These are phyloP conservation scores for Gyps fulvus DNA, from an alignment of 2,113 vertebrate genomes.

Conservation along the genomic window DNA sequence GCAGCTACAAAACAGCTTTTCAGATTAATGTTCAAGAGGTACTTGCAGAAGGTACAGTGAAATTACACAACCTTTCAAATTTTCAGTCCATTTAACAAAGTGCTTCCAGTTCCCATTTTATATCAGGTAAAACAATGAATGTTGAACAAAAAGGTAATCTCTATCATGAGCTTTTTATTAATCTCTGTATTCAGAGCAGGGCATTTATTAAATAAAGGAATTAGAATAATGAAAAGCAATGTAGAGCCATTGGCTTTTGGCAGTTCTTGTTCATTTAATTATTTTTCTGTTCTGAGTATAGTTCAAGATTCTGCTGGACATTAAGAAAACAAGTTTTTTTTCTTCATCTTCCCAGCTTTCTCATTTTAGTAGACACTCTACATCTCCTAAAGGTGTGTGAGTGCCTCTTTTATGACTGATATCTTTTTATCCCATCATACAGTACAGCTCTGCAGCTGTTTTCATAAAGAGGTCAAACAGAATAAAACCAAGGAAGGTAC, in stretches of 20 bases:
- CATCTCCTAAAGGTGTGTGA: background rate
- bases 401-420: background rate
- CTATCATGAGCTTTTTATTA: background rate
- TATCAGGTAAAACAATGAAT: constrained; percentile 1
- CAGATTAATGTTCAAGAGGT: background rate
- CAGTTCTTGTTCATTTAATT: background rate
- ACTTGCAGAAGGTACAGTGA: background rate
- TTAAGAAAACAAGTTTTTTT: background rate
- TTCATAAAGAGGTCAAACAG: background rate
- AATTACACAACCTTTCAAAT: background rate
- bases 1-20: background rate
- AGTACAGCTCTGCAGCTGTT: background rate
- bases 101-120: background rate
- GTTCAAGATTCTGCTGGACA: background rate
- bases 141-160: constrained; percentile 5
- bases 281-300: background rate
- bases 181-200: background rate
- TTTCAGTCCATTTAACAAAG: constrained; percentile 40
- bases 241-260: background rate
- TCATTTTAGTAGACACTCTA: background rate
- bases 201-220: background rate
- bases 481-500: background rate
- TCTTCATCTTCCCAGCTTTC: background rate
- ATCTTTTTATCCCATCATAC: background rate
- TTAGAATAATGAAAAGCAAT: background rate